A percentile compares a stretch with the other conserved stretches of the same genome.
Conservation (phyloP, 2,888 invertebrate genomes). For the Drosophila limbata region DNA sequence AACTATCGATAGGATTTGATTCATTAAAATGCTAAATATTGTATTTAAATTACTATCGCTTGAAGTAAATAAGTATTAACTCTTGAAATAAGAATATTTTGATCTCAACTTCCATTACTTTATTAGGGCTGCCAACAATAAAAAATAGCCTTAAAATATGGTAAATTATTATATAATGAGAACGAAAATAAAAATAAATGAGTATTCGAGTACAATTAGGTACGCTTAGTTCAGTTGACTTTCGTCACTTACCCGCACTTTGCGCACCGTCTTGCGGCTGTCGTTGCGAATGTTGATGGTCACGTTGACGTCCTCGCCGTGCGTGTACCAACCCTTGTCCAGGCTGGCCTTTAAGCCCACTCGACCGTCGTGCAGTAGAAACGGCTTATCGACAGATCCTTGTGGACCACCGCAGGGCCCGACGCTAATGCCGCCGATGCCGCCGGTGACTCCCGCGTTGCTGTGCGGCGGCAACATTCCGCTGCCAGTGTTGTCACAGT, state of each 20-base stretch:
- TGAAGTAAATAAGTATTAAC: no score
- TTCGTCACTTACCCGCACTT: constrained; percentile 90
- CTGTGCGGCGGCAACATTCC: constrained; percentile 65
- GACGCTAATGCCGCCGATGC: constrained; percentile 71
- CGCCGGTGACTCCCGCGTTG: constrained; percentile 64
- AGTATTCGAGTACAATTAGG: not conserved
- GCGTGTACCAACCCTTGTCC: constrained; percentile 93
- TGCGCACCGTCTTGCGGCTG: constrained; percentile 93
- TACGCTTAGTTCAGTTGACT: no score
- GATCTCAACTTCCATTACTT: not conserved
- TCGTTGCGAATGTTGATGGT: constrained; percentile 91
- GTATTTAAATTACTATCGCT: no score
- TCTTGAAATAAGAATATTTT: not conserved
- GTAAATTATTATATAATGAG: not conserved
- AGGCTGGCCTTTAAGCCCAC: constrained; percentile 92
- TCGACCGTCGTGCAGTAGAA: constrained; percentile 93
- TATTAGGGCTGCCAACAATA: no score
- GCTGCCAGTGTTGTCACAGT: constrained; percentile 60
- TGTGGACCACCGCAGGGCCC: constrained; percentile 87
- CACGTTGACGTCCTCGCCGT: constrained; percentile 92
- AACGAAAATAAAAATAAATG: not conserved
- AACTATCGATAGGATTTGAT: not conserved
- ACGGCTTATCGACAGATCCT: constrained; percentile 92
- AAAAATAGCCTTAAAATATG: not conserved
- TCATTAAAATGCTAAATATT: no score